phyloP scores from a whole-genome alignment of 2,888 invertebrate species.

The Cotesia congregata region DNA sequence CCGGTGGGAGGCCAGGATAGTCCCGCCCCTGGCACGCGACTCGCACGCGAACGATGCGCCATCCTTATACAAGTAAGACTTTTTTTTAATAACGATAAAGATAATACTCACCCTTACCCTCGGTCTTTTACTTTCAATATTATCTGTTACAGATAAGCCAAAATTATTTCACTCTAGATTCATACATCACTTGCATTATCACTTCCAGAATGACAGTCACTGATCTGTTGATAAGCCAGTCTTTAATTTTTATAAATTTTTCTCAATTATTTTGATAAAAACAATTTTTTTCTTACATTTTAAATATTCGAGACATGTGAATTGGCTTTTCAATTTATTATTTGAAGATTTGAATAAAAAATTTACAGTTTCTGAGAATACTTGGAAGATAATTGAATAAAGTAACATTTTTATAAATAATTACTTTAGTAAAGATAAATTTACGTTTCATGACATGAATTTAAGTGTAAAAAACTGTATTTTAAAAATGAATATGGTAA shows the following conservation, averaged over 20 bases:
- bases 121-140: background rate
- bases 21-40: conserved; percentile 70
- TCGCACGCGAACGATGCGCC: conserved; percentile 65
- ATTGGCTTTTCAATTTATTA: no score
- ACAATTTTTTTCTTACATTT: no score
- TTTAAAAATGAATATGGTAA: no score
- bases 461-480: no score
- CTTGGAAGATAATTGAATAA: no score
- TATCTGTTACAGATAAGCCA: conserved; percentile 12
- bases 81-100: conserved; percentile 37
- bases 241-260: conserved; percentile 53
- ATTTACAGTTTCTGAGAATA: no score
- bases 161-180: background rate
- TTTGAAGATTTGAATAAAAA: no score
- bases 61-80: conserved; percentile 40
- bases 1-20: conserved; percentile 49
- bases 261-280: no score
- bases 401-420: no score
- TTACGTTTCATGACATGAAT: no score
- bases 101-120: background rate
- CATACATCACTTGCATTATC: background rate
- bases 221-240: background rate
- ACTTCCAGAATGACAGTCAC: background rate
- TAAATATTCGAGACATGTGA: no score
- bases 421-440: no score